phyloP scores from a whole-genome alignment of 2,888 invertebrate species.

The Strigamia maritima region DNA sequence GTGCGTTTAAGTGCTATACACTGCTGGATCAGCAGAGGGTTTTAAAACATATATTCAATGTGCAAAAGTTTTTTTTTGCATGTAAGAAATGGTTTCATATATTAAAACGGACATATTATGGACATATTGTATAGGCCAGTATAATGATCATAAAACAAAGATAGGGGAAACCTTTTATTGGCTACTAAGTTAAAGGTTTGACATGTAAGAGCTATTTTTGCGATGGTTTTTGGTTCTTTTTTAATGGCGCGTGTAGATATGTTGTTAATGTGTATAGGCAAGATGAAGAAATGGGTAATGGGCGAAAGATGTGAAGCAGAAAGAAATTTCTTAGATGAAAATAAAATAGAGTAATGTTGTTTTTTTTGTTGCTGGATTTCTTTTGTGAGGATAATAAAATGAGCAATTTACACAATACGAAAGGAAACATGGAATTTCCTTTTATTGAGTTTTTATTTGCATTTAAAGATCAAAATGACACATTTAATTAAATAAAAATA shows the following conservation, averaged over 20 bases:
- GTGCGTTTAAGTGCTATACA: background rate
- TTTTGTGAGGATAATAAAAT: background rate
- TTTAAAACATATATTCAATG: background rate
- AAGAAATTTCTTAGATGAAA: background rate
- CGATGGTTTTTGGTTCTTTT: background rate
- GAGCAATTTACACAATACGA: background rate
- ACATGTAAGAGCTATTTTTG: background rate
- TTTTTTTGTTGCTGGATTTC: background rate
- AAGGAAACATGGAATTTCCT: background rate
- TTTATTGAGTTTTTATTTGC: background rate
- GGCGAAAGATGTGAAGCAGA: background rate
- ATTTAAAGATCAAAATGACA: too few relatives aligned
- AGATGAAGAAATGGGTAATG: background rate
- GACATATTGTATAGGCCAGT: background rate
- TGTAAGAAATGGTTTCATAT: background rate
- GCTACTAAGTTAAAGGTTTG: background rate
- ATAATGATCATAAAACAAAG: background rate
- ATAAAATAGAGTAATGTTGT: background rate
- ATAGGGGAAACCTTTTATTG: background rate
- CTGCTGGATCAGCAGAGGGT: background rate
- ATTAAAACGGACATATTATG: background rate
- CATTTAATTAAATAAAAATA: background rate
- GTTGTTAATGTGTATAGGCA: background rate
- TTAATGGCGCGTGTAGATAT: background rate
- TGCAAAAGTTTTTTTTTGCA: background rate